Evolutionary conservation across 30 jellyfish, hydroid and myxozoan genomes (phyloP), one percentile per base, ranked within the genome.

Genomic region (Turritopsis dohrnii): DNA sequence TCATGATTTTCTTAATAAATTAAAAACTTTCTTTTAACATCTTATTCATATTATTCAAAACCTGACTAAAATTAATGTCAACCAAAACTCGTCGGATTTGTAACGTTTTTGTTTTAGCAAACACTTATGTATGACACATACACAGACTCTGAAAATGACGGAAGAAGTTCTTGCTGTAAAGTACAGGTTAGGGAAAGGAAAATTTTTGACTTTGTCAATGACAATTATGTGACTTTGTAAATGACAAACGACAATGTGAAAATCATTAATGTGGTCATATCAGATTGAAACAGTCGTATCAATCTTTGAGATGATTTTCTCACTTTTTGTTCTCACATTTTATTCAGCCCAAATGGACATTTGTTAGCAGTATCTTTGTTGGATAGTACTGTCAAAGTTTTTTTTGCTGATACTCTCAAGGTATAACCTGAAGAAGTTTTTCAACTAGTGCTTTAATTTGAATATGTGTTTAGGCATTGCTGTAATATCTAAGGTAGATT

Each of bases 341-440:
- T 75, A 53, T 84, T 52, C 74, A 93, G 98, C 86, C 96, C 98
- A 19, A 96, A 93, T 83, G 93, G 88, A 71, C 74, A 96, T 29
- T 71, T 93, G 25, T 29, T 93, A 21, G 98, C 98, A 29, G 98
- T 93, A 1, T 84, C 98, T 18, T 89, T 93, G 25, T 86, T 93
- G 79, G 98, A 93, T 66, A 83, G 96, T 71, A 93, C 98, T 13
- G 96, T 93, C 75, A 93, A 93, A 82, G 98, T 93, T 21, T 93
- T 93, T 90, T 93, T 86, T 81, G 84, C 98, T 53, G 98, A 93
- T 71, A 88, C 98, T 3, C 90, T 93, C 13, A 93, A 93, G 90
- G 98, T 93, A 81, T 25, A 65, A 26, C 53, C n/a, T n/a, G n/a
- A n/a, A n/a, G n/a, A n/a, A n/a, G n/a, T n/a, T n/a, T n/a, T n/a